phyloP scores from a whole-genome alignment of 2,797 vertebrate species.

The Acropternis orthonyx region DNA sequence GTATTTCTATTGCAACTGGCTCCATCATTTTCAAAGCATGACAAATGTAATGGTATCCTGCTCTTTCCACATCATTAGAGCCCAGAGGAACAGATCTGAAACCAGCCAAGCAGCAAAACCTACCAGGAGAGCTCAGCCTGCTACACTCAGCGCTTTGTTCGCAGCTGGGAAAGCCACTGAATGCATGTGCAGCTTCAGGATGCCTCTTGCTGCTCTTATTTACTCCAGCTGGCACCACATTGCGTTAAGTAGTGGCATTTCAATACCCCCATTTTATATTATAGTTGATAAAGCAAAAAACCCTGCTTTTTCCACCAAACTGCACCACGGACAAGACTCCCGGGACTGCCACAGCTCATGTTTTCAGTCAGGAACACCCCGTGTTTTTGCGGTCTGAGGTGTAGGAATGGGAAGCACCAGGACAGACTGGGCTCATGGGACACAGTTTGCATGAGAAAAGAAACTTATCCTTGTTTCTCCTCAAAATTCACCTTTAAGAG shows the following conservation, averaged over 20 bases:
- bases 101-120: conserved; percentile 29
- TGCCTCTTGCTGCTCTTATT: not conserved
- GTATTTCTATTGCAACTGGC: not conserved
- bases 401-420: not conserved
- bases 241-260: not conserved
- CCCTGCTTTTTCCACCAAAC: not conserved
- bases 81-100: not conserved
- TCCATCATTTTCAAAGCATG: not conserved
- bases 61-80: conserved; percentile 12
- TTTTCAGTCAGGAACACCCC: not conserved
- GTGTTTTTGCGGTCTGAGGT: not conserved
- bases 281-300: not conserved
- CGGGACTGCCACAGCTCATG: not conserved
- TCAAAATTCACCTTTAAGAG: not conserved
- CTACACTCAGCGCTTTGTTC: not conserved
- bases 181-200: not conserved
- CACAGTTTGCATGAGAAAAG: not conserved
- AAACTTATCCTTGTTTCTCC: not conserved
- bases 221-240: not conserved
- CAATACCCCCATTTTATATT: not conserved
- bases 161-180: conserved; percentile 3
- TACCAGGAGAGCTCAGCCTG: not conserved
- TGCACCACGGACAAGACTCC: not conserved
- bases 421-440: not conserved
- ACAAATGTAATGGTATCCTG: not conserved